Evolutionary conservation across 2,797 vertebrate species (phyloP), one percentile per base, ranked within the genome.

Genomic region (Cyclura pinguis): DNA sequence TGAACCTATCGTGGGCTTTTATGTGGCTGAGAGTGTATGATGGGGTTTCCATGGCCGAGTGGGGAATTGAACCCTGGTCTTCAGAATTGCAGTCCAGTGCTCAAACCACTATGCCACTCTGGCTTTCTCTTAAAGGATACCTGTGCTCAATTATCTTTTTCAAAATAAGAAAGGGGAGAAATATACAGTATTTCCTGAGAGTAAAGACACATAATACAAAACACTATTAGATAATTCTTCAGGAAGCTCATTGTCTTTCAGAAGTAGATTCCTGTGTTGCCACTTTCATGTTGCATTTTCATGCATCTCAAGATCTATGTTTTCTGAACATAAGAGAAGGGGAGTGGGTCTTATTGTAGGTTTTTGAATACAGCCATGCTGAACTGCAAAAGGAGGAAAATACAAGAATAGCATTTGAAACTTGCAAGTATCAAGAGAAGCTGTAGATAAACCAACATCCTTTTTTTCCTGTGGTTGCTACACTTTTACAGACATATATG

Each of bases 401-500:
- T 81, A 52, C 47, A 84, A 47, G 20, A 52, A 77, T 69, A 69
- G 42, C 6, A 78, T 80, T 52, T 87, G 38, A 67, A 80, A 87
- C 74, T 50, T n/a, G 47, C 24, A 85, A 52, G 27, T 55, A 85
- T 89, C 69, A 85, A 84, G n/a, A 64, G n/a, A 82, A 12, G 59
- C 62, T 89, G 85, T 78, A 87, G 57, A 52, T 87, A 87, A 87
- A 87, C 74, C 35, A 86, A 77, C 62, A 62, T 76, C 52, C 13
- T 22, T 27, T 76, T 42, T 84, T 50, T 76, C 24, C 72, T 89
- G 38, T 82, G 64, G 62, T 47, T 89, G 29, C 24, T 89, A 55
- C 42, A 10, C 74, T 85, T 85, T 80, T 90, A 57, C 50, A 59
- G 32, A 62, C 0, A 4, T 47, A 82, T 35, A 62, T 47, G 82